phyloP scores from a whole-genome alignment of 2,888 invertebrate species.

The Hypomecis punctinalis region DNA sequence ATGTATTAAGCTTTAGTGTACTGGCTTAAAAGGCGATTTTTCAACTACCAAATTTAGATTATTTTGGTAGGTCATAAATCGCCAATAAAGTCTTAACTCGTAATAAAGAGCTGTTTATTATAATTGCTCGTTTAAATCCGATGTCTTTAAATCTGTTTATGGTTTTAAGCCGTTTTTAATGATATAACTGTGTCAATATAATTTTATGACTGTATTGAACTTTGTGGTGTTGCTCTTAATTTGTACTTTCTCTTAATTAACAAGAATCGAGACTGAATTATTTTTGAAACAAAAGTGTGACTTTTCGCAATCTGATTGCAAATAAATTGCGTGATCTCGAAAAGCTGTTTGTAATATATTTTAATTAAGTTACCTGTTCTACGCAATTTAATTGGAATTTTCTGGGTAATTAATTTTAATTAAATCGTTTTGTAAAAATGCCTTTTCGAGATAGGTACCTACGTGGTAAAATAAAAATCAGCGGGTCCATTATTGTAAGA shows the following conservation, averaged over 20 bases:
- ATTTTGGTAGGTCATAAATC: constrained; percentile 25
- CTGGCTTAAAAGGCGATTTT: not conserved
- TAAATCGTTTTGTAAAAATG: no score
- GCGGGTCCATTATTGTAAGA: no score
- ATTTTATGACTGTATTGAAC: constrained; percentile 57
- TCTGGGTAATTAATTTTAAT: no score
- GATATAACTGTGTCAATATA: constrained; percentile 49
- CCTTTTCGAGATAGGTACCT: no score
- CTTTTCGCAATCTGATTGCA: constrained; percentile 3
- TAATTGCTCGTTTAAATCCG: constrained; percentile 35
- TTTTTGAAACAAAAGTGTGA: constrained; percentile 11
- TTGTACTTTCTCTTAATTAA: constrained; percentile 33
- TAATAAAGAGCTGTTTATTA: constrained; percentile 34
- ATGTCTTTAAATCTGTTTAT: constrained; percentile 32
- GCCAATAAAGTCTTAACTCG: constrained; percentile 23
- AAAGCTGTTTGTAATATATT: not conserved
- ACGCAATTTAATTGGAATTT: no score
- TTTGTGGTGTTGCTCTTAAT: constrained; percentile 44
- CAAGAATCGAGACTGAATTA: constrained; percentile 33
- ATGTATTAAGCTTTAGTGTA: no score
- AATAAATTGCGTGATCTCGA: constrained; percentile 10
- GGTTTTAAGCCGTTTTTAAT: constrained; percentile 37
- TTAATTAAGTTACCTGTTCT: no score
- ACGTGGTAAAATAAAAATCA: no score
- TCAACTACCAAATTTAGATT: not conserved